These are phyloP conservation scores for Ophion ellenae DNA, from an alignment of 2,888 invertebrate species.

Conservation along the genomic window DNA sequence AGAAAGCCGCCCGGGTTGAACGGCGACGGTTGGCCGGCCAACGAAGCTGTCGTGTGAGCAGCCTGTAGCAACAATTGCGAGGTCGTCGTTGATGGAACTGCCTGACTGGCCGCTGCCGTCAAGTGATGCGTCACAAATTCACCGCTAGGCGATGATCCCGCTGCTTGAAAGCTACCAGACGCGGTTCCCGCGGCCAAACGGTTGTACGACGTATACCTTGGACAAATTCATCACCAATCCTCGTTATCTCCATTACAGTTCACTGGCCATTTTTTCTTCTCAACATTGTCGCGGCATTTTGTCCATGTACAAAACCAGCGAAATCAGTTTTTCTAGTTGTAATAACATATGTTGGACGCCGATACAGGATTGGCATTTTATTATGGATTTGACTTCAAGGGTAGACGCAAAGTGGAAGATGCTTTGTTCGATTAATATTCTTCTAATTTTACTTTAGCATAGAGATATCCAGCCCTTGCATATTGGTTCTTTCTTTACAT, in stretches of 20 bases:
- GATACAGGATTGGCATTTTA: too few species aligned
- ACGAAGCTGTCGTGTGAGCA: constrained; percentile 86
- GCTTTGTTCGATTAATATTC: too few species aligned
- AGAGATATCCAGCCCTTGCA: too few species aligned
- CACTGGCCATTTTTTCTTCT: background rate
- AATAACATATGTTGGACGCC: too few species aligned
- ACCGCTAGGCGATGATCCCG: constrained; percentile 88
- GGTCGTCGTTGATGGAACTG: constrained; percentile 86
- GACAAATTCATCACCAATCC: background rate
- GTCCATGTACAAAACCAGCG: too few species aligned
- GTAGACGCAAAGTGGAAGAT: too few species aligned
- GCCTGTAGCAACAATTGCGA: constrained; percentile 88
- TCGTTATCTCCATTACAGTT: background rate
- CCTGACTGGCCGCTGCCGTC: constrained; percentile 85
- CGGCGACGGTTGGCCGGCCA: constrained; percentile 88
- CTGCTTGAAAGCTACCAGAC: constrained; percentile 86
- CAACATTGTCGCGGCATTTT: too few species aligned
- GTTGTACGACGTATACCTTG: constrained; percentile 90
- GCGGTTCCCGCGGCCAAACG: constrained; percentile 90
- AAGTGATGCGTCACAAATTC: constrained; percentile 84
- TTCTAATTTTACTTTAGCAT: background rate
- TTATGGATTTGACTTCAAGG: too few species aligned
- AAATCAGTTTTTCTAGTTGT: too few species aligned
- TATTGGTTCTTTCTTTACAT: too few species aligned
- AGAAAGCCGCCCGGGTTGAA: constrained; percentile 90